Conservation (phyloP, 2,113 vertebrate genomes). For the Salvator merianae region DNA sequence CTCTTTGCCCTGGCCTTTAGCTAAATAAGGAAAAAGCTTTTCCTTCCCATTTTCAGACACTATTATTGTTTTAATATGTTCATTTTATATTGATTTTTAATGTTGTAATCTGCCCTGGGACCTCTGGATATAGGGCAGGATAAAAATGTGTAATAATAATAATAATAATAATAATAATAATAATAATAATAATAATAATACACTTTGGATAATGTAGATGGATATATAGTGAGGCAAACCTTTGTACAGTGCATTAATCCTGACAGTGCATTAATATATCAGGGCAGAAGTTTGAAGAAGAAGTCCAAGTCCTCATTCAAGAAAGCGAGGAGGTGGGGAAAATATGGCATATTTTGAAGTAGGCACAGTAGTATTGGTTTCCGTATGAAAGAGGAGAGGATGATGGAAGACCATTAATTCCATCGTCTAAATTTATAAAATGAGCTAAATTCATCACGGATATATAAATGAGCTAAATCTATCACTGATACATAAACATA, state of each 20-base stretch:
- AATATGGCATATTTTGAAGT: neutral
- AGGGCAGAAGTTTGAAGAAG: neutral
- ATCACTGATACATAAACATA: neutral
- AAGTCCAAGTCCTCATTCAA: neutral
- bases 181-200: too few relatives aligned
- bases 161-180: too few relatives aligned
- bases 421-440: neutral
- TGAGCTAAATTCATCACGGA: neutral
- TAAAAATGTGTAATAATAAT: too few relatives aligned
- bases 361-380: neutral
- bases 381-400: neutral
- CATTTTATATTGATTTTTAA: too few relatives aligned
- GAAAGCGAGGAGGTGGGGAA: neutral
- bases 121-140: too few relatives aligned
- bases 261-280: neutral
- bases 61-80: too few relatives aligned
- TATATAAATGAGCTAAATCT: neutral
- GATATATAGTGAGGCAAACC: neutral
- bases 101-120: too few relatives aligned
- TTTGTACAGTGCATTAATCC: neutral
- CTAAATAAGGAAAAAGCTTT: too few relatives aligned
- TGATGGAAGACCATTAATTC: neutral
- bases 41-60: too few relatives aligned
- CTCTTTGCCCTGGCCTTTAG: too few relatives aligned
- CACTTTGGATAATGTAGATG: neutral